Evolutionary conservation across 2,888 invertebrate genomes (phyloP).

Genomic region (Helobdella robusta): DNA sequence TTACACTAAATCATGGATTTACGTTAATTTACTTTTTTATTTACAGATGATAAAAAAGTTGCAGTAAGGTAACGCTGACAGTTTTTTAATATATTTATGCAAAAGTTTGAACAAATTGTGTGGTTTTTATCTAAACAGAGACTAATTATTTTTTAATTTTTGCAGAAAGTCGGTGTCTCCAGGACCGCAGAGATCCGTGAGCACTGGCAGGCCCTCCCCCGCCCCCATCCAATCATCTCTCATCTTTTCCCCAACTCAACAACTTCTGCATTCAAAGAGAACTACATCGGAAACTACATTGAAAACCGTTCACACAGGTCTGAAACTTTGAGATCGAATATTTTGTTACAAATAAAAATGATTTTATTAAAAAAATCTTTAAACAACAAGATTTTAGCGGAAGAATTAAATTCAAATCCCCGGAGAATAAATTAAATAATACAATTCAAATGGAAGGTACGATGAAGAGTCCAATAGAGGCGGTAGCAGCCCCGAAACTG

Average conservation of each 20-base stretch:
- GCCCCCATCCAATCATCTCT: not conserved
- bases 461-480: not conserved
- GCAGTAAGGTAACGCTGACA: too few species aligned
- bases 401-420: too few species aligned
- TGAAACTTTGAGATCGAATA: not conserved
- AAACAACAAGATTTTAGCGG: too few species aligned
- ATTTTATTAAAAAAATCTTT: not conserved
- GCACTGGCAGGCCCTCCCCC: not conserved
- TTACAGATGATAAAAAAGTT: too few species aligned
- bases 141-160: not conserved
- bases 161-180: slow-evolving; percentile 4
- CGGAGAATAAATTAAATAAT: too few species aligned
- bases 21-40: too few species aligned
- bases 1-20: too few species aligned
- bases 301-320: slow-evolving; percentile 16
- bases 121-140: too few species aligned
- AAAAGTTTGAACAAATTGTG: too few species aligned
- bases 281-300: slow-evolving; percentile 19
- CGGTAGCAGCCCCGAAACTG: slow-evolving; percentile 62
- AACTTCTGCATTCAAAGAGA: slow-evolving; percentile 18
- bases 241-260: slow-evolving; percentile 12
- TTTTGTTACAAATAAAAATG: not conserved
- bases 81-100: too few species aligned
- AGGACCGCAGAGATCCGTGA: not conserved
- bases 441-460: too few species aligned